Evolutionary conservation across 2,797 vertebrate genomes (phyloP).

Genomic region (Hybognathus amarus): DNA sequence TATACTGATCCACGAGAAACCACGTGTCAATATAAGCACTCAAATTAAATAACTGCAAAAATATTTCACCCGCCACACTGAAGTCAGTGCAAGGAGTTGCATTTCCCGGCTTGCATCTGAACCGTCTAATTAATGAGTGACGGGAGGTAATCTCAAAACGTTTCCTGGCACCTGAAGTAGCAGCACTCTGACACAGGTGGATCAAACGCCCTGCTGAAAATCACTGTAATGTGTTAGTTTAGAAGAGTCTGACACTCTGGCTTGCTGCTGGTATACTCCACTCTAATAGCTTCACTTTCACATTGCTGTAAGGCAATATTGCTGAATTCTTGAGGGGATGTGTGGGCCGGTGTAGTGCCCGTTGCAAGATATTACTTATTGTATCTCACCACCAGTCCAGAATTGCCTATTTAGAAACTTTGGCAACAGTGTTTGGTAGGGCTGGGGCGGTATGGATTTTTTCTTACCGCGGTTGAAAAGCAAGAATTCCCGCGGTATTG

Average conservation of each 20-base stretch:
- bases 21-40: not conserved
- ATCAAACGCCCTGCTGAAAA: constrained; percentile 42
- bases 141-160: not conserved
- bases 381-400: not conserved
- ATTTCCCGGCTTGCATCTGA: not conserved
- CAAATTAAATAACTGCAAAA: not conserved
- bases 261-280: constrained; percentile 7
- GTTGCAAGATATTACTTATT: constrained; percentile 20
- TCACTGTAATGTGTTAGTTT: constrained; percentile 48
- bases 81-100: not conserved
- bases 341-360: not conserved
- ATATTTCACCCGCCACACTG: not conserved
- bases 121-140: constrained; percentile 29
- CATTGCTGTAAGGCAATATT: constrained; percentile 26
- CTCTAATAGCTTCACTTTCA: constrained; percentile 30
- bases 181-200: constrained; percentile 21
- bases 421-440: not conserved
- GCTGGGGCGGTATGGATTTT: too few relatives aligned
- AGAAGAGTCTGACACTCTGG: constrained; percentile 25
- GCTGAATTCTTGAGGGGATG: constrained; percentile 24
- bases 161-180: constrained; percentile 41
- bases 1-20: constrained; percentile 16
- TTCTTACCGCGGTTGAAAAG: too few relatives aligned
- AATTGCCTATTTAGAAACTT: not conserved
- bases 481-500: too few relatives aligned